Base-by-base conservation (phyloP, 2,113 vertebrate species). In the Sylvilagus bachmani region DNA sequence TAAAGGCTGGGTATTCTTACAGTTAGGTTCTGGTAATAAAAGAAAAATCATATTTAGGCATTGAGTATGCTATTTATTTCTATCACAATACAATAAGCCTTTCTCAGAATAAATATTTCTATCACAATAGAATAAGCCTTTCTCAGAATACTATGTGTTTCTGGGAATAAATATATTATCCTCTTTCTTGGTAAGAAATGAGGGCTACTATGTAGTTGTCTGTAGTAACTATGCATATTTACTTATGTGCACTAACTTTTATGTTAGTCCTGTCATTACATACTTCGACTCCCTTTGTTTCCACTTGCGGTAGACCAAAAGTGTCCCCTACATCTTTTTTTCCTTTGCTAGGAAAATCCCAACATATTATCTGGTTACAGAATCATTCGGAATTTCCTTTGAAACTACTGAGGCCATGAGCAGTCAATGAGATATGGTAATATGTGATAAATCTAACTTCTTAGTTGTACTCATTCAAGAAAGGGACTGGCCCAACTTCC, bases 1-100 rank as follows among this genome's bases (percentile, higher is more conserved):
- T 87, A 78, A 91, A 95, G 14, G 2, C 6, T 85, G 14, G 6
- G 51, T 79, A 79, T 90, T 89, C 9, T 67, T 66, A 81, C 85
- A 49, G 2, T 5, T 69, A 61, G 8, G 2, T 6, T 89, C 21
- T 38, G 3, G 21, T 69, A 79, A 77, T 49, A 6, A 85, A 4
- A 58, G 44, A 3, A 24, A 87, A 89, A n/a, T 22, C 11, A 74
- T 27, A 31, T 64, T 51, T 70, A 94, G 61, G 27, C 10, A 33
- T 69, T 53, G 49, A 1, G 0, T 53, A 36, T 90, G 24, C 31
- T 62, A 80, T 61, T 91, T 91, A 51, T 58, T 64, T 64, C 14
- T 38, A 62, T 83, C 22, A 44, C 7, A 44, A 44, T 44, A 44
- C 44, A 44, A 44, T 44, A 44, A 44, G 7, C 44, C 44, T 44